phyloP scores from a whole-genome alignment of 2,888 invertebrate species.

The Drosophila bunnanda region DNA sequence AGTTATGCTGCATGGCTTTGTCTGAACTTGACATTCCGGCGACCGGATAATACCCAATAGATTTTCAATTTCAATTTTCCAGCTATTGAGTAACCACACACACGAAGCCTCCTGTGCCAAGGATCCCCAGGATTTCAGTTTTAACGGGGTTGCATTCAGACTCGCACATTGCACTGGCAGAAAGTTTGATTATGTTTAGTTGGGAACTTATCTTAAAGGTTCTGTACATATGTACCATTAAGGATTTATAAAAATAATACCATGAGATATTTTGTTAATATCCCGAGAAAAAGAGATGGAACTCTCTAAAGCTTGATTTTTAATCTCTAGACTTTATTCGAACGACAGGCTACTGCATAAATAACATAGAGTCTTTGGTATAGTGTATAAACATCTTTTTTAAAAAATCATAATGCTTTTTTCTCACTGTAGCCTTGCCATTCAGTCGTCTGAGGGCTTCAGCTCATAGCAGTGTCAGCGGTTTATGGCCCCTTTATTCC shows the following conservation, averaged over 20 bases:
- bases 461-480: conserved; percentile 46
- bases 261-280: too few relatives aligned
- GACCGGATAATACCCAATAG: conserved; percentile 31
- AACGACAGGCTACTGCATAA: too few relatives aligned
- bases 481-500: conserved; percentile 39
- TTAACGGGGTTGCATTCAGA: conserved; percentile 31
- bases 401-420: too few relatives aligned
- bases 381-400: too few relatives aligned
- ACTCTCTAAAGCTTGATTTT: too few relatives aligned
- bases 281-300: too few relatives aligned
- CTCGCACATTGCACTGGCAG: conserved; percentile 32
- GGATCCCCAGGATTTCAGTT: conserved; percentile 13
- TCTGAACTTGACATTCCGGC: conserved; percentile 46
- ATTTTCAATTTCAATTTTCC: conserved; percentile 71
- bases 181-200: neutral
- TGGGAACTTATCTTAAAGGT: too few relatives aligned
- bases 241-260: too few relatives aligned
- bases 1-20: conserved; percentile 10
- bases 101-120: conserved; percentile 12
- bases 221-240: too few relatives aligned
- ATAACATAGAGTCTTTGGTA: too few relatives aligned
- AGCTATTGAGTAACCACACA: conserved; percentile 58
- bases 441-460: conserved; percentile 20
- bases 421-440: conserved; percentile 37
- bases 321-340: too few relatives aligned